Conservation (phyloP, 92 coral and sea anemone species). For the Plumapathes pennacea region DNA sequence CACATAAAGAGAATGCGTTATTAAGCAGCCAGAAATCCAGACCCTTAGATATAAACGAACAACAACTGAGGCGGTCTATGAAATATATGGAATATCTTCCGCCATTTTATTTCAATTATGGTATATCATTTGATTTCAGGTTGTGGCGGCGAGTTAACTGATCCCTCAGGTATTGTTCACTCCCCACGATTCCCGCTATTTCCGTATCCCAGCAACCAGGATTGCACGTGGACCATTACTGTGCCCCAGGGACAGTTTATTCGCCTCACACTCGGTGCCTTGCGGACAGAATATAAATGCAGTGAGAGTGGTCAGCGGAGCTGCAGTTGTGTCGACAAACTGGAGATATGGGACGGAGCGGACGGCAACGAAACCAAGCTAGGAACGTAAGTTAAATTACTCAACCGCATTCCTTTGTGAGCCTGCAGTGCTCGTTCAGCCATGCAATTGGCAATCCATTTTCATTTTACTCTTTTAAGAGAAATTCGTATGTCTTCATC, state of each 20-base stretch:
- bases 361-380: conserved; percentile 54
- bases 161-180: conserved; percentile 45
- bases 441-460: too few relatives aligned
- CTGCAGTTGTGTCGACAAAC: conserved; percentile 62
- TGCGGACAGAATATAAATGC: conserved; percentile 55
- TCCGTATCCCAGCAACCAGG: conserved; percentile 72
- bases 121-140: too few relatives aligned
- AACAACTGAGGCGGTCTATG: too few relatives aligned
- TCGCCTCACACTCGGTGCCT: conserved; percentile 58
- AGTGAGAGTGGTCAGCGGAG: background rate
- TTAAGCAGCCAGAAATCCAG: too few relatives aligned
- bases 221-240: conserved; percentile 75
- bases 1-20: too few relatives aligned
- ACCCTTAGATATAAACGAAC: too few relatives aligned
- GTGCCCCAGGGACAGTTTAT: conserved; percentile 55
- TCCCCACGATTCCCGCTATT: conserved; percentile 81
- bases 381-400: conserved; percentile 51
- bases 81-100: too few relatives aligned
- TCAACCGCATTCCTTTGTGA: too few relatives aligned
- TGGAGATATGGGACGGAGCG: conserved; percentile 88
- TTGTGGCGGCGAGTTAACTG: conserved; percentile 61
- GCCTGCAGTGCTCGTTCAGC: background rate
- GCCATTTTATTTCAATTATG: too few relatives aligned
- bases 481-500: too few relatives aligned
- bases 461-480: too few relatives aligned